Conservation (phyloP, 2,113 vertebrate species). For the Empidonax traillii region DNA sequence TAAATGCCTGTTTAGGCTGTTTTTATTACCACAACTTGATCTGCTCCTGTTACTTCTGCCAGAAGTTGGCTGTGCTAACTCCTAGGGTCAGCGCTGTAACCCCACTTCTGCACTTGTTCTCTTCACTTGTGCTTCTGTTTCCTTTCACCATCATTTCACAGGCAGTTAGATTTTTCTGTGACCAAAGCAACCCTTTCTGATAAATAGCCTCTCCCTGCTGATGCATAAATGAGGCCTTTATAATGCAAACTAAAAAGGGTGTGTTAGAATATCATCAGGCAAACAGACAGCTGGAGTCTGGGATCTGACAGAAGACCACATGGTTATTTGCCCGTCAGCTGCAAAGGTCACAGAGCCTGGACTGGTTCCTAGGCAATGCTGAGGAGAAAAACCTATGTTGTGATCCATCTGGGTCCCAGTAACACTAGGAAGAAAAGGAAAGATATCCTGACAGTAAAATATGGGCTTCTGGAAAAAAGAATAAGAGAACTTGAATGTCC, state of each 20-base stretch:
- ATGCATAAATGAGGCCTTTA: neutral
- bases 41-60: neutral
- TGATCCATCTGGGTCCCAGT: neutral
- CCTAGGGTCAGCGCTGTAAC: neutral
- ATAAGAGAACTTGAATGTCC: neutral
- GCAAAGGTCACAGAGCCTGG: neutral
- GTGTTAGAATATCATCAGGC: neutral
- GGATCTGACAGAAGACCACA: conserved; percentile 13
- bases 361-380: neutral
- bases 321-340: neutral
- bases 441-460: neutral
- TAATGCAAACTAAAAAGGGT: neutral
- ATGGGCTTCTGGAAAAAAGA: neutral
- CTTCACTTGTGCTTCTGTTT: neutral
- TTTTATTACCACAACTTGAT: neutral
- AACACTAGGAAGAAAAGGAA: neutral
- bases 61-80: neutral
- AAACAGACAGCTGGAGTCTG: conserved; percentile 15
- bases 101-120: neutral
- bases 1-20: neutral
- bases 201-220: neutral
- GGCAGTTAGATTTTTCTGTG: neutral
- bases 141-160: neutral
- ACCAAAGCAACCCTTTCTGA: neutral
- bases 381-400: neutral